Evolutionary conservation across 2,888 invertebrate genomes (phyloP).

Genomic region (Strigamia transsilvanica): DNA sequence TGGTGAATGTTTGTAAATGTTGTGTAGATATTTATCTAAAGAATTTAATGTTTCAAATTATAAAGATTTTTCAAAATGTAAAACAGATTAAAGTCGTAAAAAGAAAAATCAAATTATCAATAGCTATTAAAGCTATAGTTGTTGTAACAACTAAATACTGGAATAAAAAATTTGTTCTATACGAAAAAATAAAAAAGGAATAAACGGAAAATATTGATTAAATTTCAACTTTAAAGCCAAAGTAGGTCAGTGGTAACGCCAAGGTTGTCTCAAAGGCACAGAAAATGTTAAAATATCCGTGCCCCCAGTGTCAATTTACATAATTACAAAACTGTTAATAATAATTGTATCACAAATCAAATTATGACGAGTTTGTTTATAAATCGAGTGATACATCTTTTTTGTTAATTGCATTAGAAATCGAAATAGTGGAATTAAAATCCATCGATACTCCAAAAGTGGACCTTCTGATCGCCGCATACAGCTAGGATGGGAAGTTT

Average conservation of each 20-base stretch:
- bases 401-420: not conserved
- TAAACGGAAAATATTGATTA: not conserved
- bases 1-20: not conserved
- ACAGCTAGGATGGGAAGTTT: constrained; percentile 53
- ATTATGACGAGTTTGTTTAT: not conserved
- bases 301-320: not conserved
- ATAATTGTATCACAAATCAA: not conserved
- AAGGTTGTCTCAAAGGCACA: not conserved
- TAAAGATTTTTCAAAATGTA: not conserved
- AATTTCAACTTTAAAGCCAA: constrained; percentile 3
- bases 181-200: not conserved
- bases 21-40: constrained; percentile 2
- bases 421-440: constrained; percentile 9
- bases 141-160: constrained; percentile 3
- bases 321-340: not conserved
- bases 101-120: not conserved
- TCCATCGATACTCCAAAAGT: constrained; percentile 52
- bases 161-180: not conserved
- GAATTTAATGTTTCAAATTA: not conserved
- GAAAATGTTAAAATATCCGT: not conserved
- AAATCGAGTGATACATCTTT: not conserved
- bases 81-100: not conserved
- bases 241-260: not conserved
- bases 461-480: constrained; percentile 54
- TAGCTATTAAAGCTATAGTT: constrained; percentile 1